These are phyloP conservation scores for Notamacropus eugenii DNA, from an alignment of 2,797 vertebrate species.

Conservation along the genomic window DNA sequence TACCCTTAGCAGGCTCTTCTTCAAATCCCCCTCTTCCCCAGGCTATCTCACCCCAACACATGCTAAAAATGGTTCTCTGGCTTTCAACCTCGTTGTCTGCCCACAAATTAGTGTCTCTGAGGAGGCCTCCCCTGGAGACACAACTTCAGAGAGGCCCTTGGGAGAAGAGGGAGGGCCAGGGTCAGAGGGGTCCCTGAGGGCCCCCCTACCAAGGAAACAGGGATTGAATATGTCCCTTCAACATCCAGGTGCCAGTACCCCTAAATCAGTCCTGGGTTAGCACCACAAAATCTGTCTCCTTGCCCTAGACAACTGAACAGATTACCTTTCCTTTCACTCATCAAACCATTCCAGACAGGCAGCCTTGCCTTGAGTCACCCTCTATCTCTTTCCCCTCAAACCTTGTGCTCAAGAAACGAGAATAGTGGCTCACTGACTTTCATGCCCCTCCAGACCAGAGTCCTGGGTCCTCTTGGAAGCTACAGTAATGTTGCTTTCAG, in stretches of 20 bases:
- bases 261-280: background rate
- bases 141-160: slow-evolving; percentile 45
- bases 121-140: slow-evolving; percentile 39
- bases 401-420: background rate
- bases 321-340: no score
- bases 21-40: background rate
- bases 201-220: background rate
- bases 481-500: background rate
- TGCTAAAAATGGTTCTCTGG: slow-evolving; percentile 67
- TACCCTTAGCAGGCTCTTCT: slow-evolving; percentile 35
- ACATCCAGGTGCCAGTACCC: background rate
- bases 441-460: background rate
- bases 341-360: background rate
- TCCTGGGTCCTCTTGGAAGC: background rate
- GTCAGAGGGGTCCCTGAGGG: background rate
- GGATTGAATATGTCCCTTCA: background rate
- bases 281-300: background rate
- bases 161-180: background rate
- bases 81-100: slow-evolving; percentile 56
- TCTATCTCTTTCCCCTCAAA: background rate
- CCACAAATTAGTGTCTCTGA: slow-evolving; percentile 70
- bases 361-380: background rate
- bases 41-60: slow-evolving; percentile 52
- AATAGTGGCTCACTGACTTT: background rate
- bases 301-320: background rate